Conservation (phyloP, 2,113 vertebrate genomes). For the Ammodytes marinus region DNA sequence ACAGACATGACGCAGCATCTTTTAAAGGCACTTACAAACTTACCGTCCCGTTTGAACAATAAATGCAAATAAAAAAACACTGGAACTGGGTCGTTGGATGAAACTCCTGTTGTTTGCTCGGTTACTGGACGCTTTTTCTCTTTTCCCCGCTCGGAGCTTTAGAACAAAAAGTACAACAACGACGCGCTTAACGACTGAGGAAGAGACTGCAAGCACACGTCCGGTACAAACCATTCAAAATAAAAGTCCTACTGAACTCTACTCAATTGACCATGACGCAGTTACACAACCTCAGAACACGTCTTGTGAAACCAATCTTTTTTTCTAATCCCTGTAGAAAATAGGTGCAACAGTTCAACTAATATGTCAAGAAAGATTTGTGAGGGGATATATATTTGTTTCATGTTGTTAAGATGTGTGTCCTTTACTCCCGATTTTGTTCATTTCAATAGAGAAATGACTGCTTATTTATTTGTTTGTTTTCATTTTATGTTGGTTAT, state of each 20-base stretch:
- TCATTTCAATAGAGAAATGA: too few species aligned
- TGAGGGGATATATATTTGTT: too few species aligned
- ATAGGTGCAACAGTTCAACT: too few species aligned
- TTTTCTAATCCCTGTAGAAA: too few species aligned
- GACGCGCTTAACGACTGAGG: not conserved
- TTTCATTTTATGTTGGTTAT: too few species aligned
- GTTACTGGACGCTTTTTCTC: fast-evolving
- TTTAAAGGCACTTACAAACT: constrained; percentile 10
- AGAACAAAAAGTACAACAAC: not conserved
- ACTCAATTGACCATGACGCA: not conserved
- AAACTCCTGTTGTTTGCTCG: too few species aligned
- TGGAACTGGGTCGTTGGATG: fast-evolving
- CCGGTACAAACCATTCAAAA: constrained; percentile 5
- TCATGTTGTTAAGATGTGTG: too few species aligned
- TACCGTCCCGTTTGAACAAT: constrained; percentile 14
- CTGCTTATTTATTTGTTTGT: too few species aligned
- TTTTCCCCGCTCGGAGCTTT: too few species aligned
- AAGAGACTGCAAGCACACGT: not conserved
- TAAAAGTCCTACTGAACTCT: not conserved
- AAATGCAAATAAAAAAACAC: not conserved
- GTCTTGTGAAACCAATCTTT: too few species aligned
- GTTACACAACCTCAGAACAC: not conserved
- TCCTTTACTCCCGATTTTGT: too few species aligned
- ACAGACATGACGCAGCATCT: constrained; percentile 54
- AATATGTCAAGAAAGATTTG: too few species aligned